Conservation (phyloP, 2,113 vertebrate genomes). For the Cebidichthys violaceus region DNA sequence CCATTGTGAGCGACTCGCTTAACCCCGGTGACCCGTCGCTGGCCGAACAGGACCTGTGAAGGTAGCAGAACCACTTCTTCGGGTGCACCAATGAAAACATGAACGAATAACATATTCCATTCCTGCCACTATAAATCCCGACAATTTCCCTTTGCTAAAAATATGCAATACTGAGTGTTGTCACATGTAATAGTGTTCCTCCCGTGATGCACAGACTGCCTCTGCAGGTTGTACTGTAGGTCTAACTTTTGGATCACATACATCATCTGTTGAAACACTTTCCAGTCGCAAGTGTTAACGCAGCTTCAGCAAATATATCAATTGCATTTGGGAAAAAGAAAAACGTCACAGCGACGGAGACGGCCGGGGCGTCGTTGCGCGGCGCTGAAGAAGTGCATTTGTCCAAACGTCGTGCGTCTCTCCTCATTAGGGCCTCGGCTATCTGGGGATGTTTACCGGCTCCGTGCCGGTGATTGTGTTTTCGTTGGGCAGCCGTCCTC, state of each 20-base stretch:
- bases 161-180: too few relatives aligned
- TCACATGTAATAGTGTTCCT: too few relatives aligned
- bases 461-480: slow-evolving; percentile 39
- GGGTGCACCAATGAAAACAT: too few relatives aligned
- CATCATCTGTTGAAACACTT: background rate
- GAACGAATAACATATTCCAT: too few relatives aligned
- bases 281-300: background rate
- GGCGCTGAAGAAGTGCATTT: background rate
- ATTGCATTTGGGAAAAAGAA: background rate
- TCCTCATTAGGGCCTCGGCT: slow-evolving; percentile 8
- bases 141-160: too few relatives aligned
- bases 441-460: slow-evolving; percentile 25
- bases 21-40: too few relatives aligned
- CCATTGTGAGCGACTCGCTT: too few relatives aligned
- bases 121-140: too few relatives aligned
- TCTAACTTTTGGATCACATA: background rate
- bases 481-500: slow-evolving; percentile 33
- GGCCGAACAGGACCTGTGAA: too few relatives aligned
- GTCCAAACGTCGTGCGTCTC: background rate
- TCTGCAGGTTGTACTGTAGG: too few relatives aligned
- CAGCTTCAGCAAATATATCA: slow-evolving; percentile 2
- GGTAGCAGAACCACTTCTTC: too few relatives aligned
- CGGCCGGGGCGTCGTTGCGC: background rate
- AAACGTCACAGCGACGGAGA: background rate
- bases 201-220: too few relatives aligned